Conservation (phyloP, 2,888 invertebrate species). For the Villa cingulata region DNA sequence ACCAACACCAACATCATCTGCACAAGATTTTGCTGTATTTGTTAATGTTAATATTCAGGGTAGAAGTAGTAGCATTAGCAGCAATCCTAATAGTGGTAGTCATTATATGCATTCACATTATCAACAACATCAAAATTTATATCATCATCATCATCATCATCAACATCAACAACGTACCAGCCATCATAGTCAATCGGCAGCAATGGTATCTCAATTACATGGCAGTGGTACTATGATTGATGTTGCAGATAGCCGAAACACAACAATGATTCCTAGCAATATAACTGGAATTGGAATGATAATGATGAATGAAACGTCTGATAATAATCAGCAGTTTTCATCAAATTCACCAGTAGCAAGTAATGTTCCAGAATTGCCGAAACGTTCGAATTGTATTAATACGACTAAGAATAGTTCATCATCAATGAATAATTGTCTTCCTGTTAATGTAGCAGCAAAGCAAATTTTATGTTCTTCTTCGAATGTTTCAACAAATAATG, state of each 20-base stretch:
- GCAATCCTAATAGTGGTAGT: not conserved
- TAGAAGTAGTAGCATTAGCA: conserved; percentile 19
- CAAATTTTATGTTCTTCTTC: conserved; percentile 12
- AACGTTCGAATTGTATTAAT: conserved; percentile 19
- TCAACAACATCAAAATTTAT: too few species aligned
- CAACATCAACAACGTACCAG: not conserved
- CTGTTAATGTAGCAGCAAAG: conserved; percentile 7
- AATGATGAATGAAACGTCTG: too few species aligned
- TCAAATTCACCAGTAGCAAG: conserved; percentile 2
- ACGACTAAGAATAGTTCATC: conserved; percentile 11
- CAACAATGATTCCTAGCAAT: not conserved
- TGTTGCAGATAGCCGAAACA: not conserved
- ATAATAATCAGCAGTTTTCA: not conserved
- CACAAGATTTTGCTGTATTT: conserved; percentile 29
- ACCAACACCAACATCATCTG: conserved; percentile 10
- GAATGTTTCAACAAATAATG: not conserved
- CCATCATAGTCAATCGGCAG: conserved; percentile 1
- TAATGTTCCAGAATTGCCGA: conserved; percentile 17
- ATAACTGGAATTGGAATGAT: conserved; percentile 2
- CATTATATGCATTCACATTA: not conserved
- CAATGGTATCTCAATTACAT: not conserved
- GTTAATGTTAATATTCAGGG: conserved; percentile 33
- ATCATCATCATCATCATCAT: not conserved
- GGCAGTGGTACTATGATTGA: not conserved
- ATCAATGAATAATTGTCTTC: conserved; percentile 6